A percentile compares a stretch with the other conserved stretches of the same genome.
phyloP scores from a whole-genome alignment of 2,888 invertebrate species.

The Amphimallon solstitiale region DNA sequence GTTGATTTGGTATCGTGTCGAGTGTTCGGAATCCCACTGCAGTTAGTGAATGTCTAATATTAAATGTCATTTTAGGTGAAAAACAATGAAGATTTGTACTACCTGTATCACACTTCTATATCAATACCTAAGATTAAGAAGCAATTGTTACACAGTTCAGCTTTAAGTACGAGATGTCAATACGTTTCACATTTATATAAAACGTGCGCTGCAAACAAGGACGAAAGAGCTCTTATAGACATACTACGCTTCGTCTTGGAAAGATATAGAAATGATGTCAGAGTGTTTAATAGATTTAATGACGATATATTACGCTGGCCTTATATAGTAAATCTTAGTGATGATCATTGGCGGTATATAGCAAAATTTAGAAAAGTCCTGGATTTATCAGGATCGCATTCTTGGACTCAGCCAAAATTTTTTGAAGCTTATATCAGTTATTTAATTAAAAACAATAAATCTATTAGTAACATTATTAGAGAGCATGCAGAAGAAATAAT shows the following conservation, averaged over 20 bases:
- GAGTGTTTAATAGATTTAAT: neutral
- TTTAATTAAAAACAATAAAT: neutral
- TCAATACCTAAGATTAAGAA: constrained; percentile 8
- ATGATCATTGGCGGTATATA: constrained; percentile 1
- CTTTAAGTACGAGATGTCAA: neutral
- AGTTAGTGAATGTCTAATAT: too few relatives aligned
- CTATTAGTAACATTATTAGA: neutral
- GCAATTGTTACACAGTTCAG: constrained; percentile 4
- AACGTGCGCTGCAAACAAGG: constrained; percentile 10
- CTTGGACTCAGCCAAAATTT: neutral
- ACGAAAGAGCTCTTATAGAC: constrained; percentile 9
- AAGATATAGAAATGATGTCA: constrained; percentile 24
- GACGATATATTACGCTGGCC: neutral
- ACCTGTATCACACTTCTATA: neutral
- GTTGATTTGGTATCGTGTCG: too few relatives aligned
- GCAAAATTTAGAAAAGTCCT: neutral
- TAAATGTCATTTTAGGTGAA: too few relatives aligned
- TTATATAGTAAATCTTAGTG: neutral
- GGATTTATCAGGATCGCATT: neutral
- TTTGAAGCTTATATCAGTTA: neutral
- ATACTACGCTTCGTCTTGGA: neutral
- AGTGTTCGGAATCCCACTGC: too few relatives aligned
- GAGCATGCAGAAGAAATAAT: neutral
- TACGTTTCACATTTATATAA: neutral
- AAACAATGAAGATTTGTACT: neutral